phyloP scores from a whole-genome alignment of 2,113 vertebrate species.

The Atherinomorus stipes region DNA sequence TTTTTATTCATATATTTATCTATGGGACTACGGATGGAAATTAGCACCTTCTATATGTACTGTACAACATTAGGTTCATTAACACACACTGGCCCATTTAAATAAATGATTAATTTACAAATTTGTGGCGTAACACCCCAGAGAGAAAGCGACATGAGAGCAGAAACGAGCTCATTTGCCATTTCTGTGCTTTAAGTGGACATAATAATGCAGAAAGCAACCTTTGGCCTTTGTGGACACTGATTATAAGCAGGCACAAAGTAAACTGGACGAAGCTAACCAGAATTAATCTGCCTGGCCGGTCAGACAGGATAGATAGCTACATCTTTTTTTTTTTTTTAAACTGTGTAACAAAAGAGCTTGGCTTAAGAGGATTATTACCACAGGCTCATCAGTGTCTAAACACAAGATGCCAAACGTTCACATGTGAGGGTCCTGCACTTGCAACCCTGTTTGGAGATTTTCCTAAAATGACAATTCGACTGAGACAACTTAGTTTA shows the following conservation, averaged over 20 bases:
- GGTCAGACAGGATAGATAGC: conserved; percentile 68
- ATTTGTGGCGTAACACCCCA: too few species aligned
- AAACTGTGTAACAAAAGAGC: conserved; percentile 56
- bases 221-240: conserved; percentile 22
- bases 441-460: conserved; percentile 17
- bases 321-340: conserved; percentile 39
- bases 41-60: too few species aligned
- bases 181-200: conserved; percentile 3
- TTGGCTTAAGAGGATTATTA: conserved; percentile 75
- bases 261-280: conserved; percentile 42
- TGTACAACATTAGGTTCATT: too few species aligned
- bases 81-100: too few species aligned
- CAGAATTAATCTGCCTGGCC: conserved; percentile 56
- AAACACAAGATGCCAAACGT: conserved; percentile 51
- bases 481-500: conserved; percentile 40
- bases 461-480: conserved; percentile 64
- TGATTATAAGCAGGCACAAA: conserved; percentile 33
- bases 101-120: too few species aligned
- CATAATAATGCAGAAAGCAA: conserved; percentile 20
- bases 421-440: conserved; percentile 28
- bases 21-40: too few species aligned
- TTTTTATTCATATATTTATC: too few species aligned
- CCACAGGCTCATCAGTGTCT: conserved; percentile 54
- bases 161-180: conserved; percentile 20
- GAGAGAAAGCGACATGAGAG: background rate